A percentile compares a stretch with the other conserved stretches of the same genome.
phyloP scores from a whole-genome alignment of 1,140 invertebrate genomes.

The Drosophila punjabiensis region DNA sequence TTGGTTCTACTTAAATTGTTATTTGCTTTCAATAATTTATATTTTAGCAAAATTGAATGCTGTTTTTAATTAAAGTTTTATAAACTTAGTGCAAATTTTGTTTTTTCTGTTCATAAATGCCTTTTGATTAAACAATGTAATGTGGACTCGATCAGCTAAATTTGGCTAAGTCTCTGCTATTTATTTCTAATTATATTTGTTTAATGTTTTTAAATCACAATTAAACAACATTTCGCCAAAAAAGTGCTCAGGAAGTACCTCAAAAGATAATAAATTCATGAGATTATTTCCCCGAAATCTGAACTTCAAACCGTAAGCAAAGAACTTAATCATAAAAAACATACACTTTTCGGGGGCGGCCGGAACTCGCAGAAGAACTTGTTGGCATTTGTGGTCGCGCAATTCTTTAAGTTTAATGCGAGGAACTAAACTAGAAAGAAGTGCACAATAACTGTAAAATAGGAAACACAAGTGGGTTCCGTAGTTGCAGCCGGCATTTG shows the following conservation, averaged over 20 bases:
- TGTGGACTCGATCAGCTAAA: no score
- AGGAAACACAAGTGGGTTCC: constrained; percentile 68
- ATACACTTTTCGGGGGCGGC: neutral
- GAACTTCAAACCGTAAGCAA: neutral
- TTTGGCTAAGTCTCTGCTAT: no score
- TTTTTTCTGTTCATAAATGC: no score
- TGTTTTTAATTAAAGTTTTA: no score
- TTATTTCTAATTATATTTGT: no score
- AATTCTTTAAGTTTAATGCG: constrained; percentile 31
- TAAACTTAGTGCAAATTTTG: no score
- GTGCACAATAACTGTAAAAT: constrained; percentile 67
- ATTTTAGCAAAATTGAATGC: no score
- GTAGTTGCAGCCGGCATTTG: constrained; percentile 77
- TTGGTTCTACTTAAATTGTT: no score
- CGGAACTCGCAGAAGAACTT: constrained; percentile 12
- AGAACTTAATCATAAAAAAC: constrained; percentile 8
- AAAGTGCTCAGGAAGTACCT: neutral
- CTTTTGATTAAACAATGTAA: no score
- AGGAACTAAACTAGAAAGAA: constrained; percentile 46
- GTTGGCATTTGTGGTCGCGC: constrained; percentile 31
- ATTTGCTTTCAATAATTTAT: no score
- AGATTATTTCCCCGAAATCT: neutral
- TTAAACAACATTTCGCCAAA: neutral
- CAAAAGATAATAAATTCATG: neutral
- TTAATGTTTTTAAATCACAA: no score